Conservation (phyloP, 2,113 vertebrate genomes). For the human (Homo sapiens) region GRCh38 chr5:5966001-5966500, state of each 20-base stretch:
- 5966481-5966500: background rate
- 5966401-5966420: too few relatives aligned
- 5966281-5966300: background rate
- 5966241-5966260: background rate
- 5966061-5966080: background rate
- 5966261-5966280: background rate
- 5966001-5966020: background rate
- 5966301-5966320: background rate
- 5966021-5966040: background rate
- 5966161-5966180: background rate
- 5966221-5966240: background rate
- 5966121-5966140: background rate
- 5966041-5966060: background rate
- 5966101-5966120: background rate
- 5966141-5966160: background rate
- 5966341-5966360: background rate
- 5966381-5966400: too few relatives aligned
- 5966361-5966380: background rate
- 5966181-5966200: background rate
- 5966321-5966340: background rate
- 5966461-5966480: background rate
- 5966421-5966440: background rate
- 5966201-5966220: background rate
- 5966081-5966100: constrained; percentile 1
- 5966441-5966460: background rate